Evolutionary conservation across 2,797 vertebrate genomes (phyloP).

Genomic region (Enteromius unitaeniatus): DNA sequence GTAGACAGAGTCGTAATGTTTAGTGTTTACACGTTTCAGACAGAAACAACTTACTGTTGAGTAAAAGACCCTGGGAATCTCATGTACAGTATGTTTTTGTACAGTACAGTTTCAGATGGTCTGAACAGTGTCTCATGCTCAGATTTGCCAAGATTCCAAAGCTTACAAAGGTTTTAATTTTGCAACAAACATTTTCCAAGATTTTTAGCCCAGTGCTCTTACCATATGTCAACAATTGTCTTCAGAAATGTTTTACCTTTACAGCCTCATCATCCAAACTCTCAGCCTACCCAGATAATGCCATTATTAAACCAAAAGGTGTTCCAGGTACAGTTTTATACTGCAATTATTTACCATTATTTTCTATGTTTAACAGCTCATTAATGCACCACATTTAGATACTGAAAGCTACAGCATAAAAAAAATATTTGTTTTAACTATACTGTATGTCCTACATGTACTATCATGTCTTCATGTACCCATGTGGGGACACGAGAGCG

Average conservation of each 20-base stretch:
- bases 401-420: neutral
- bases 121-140: neutral
- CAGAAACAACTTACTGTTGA: neutral
- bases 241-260: neutral
- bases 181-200: no score
- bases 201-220: neutral
- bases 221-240: neutral
- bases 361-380: neutral
- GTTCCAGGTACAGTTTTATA: neutral
- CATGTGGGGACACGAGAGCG: no score
- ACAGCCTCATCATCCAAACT: neutral
- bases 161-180: neutral
- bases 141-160: neutral
- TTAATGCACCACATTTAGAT: neutral
- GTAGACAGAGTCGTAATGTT: neutral
- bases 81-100: neutral
- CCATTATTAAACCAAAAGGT: neutral
- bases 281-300: neutral
- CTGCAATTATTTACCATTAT: neutral
- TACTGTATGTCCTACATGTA: neutral
- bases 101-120: neutral
- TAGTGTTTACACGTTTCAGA: neutral
- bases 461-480: neutral
- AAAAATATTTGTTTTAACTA: neutral
- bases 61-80: neutral